These are phyloP conservation scores for Ophiodon elongatus DNA, from an alignment of 2,113 vertebrate genomes.

Conservation along the genomic window DNA sequence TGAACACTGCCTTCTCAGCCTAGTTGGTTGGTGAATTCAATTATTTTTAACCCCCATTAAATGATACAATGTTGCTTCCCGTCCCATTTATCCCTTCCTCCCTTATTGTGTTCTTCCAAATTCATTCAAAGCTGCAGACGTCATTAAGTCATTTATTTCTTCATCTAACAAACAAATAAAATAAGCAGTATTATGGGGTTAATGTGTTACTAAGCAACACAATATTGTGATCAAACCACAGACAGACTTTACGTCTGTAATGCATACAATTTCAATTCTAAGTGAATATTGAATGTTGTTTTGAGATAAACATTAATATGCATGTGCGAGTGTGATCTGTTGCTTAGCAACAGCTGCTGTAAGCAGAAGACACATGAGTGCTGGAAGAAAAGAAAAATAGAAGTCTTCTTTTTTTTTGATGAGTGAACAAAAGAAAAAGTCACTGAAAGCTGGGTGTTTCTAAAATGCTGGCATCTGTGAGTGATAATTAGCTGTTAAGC, in stretches of 20 bases:
- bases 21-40: not conserved
- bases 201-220: not conserved
- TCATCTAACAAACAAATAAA: not conserved
- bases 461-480: not conserved
- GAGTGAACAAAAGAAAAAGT: not conserved
- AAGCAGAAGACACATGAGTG: conserved; percentile 19
- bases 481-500: not conserved
- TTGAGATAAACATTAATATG: conserved; percentile 39
- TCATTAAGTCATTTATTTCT: conserved; percentile 1
- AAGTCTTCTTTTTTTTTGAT: not conserved
- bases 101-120: not conserved
- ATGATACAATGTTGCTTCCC: not conserved
- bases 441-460: not conserved
- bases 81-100: not conserved
- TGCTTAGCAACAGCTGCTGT: conserved; percentile 52
- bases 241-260: not conserved
- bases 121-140: not conserved
- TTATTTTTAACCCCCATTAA: not conserved
- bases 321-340: conserved; percentile 24
- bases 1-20: not conserved
- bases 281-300: conserved; percentile 14
- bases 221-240: not conserved
- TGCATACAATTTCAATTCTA: not conserved
- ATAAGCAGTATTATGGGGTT: not conserved
- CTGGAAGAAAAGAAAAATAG: not conserved